Conservation (phyloP, 23 tunicate genomes). For the Styela plicata region DNA sequence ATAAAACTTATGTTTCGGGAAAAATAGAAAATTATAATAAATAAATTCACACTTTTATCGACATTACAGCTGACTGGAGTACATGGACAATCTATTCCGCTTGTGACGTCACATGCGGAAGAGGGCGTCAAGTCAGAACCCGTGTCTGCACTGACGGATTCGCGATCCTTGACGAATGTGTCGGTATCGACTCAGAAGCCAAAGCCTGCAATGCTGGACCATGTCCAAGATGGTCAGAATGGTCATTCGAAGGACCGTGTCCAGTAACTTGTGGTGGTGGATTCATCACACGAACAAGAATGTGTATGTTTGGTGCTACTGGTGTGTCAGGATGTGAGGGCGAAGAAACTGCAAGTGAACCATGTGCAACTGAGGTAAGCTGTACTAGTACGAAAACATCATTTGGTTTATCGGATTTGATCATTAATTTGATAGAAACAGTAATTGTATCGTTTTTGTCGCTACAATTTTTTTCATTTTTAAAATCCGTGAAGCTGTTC, state of each 20-base stretch:
- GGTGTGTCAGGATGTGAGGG: slow-evolving; percentile 22
- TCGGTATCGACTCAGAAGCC: slow-evolving; percentile 32
- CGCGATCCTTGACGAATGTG: slow-evolving; percentile 25
- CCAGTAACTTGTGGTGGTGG: slow-evolving; percentile 41
- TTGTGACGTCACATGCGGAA: slow-evolving; percentile 66
- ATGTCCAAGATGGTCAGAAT: slow-evolving; percentile 20
- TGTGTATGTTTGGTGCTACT: slow-evolving; percentile 20
- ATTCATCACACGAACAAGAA: slow-evolving; percentile 2
- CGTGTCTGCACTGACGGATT: slow-evolving; percentile 64
- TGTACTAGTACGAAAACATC: too few relatives aligned
- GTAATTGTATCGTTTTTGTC: too few relatives aligned
- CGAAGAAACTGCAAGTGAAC: slow-evolving; percentile 16
- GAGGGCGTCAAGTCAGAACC: slow-evolving; percentile 28
- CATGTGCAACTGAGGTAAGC: slow-evolving; percentile 33
- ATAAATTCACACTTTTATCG: too few relatives aligned
- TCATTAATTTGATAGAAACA: too few relatives aligned
- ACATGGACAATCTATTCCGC: slow-evolving; percentile 49
- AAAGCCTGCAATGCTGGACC: slow-evolving; percentile 33
- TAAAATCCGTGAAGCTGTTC: too few relatives aligned
- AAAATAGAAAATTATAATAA: too few relatives aligned
- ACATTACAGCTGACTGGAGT: slow-evolving; percentile 37
- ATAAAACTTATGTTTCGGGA: too few relatives aligned
- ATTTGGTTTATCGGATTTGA: too few relatives aligned
- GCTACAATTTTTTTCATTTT: too few relatives aligned
- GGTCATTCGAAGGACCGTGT: slow-evolving; percentile 19